Conservation (phyloP, 2,888 invertebrate species). For the Eupithecia insigniata region DNA sequence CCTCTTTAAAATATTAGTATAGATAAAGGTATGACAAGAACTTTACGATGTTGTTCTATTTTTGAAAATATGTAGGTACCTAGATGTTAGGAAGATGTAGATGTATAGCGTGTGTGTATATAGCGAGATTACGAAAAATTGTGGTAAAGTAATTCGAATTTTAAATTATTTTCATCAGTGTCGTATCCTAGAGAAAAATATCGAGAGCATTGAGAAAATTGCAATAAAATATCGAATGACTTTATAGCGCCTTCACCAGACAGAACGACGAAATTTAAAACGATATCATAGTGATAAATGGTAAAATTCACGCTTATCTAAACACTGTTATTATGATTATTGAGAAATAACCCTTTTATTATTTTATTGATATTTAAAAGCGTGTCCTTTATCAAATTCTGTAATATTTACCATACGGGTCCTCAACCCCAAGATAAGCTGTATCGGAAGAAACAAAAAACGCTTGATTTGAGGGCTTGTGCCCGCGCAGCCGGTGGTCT, state of each 20-base stretch:
- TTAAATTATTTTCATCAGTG: not conserved
- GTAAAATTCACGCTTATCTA: not conserved
- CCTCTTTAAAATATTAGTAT: too few species aligned
- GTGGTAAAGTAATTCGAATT: not conserved
- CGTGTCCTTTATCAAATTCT: conserved; percentile 8
- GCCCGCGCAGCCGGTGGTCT: conserved; percentile 33
- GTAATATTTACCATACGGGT: conserved; percentile 24
- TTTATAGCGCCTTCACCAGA: not conserved
- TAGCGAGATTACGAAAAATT: not conserved
- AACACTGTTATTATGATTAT: not conserved
- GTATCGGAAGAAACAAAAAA: conserved; percentile 35
- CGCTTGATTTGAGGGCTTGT: conserved; percentile 18
- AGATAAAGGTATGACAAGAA: not conserved
- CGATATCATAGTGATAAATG: conserved; percentile 3
- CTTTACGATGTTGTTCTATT: not conserved
- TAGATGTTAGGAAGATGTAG: too few species aligned
- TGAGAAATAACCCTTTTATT: conserved; percentile 9
- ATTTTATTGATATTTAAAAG: conserved; percentile 9
- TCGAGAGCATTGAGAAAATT: not conserved
- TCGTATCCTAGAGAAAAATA: not conserved
- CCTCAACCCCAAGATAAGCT: conserved; percentile 31
- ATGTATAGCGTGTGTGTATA: too few species aligned
- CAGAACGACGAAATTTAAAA: not conserved
- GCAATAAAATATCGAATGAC: not conserved
- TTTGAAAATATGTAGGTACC: not conserved